A percentile compares a stretch with the other conserved stretches of the same genome.
Conservation (phyloP, 2,113 vertebrate species). For the Accipiter virgatus region DNA sequence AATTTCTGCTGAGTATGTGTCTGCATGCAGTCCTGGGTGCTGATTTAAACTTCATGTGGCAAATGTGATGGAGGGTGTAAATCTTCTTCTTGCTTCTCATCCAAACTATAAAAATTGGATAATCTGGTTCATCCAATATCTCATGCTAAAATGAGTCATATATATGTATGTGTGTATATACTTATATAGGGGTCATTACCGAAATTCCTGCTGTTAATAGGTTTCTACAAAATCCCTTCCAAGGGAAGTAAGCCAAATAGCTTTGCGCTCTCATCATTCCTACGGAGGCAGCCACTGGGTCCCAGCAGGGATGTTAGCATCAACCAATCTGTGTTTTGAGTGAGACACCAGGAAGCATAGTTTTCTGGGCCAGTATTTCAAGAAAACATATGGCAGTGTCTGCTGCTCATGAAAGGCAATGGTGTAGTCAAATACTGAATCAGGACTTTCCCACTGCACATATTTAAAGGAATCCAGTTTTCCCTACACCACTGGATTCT, state of each 20-base stretch:
- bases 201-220: neutral
- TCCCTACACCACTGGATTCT: neutral
- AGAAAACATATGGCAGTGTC: neutral
- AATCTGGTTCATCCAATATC: neutral
- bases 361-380: conserved; percentile 15
- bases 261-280: neutral
- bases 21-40: neutral
- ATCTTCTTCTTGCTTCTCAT: neutral
- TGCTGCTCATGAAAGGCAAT: neutral
- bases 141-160: neutral
- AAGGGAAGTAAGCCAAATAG: conserved; percentile 30
- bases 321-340: neutral
- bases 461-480: neutral
- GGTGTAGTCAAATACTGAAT: neutral
- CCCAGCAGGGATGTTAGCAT: conserved; percentile 9
- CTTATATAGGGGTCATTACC: neutral
- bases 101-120: neutral
- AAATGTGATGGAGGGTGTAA: neutral
- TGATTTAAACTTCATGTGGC: neutral
- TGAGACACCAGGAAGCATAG: neutral
- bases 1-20: neutral
- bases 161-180: neutral
- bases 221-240: neutral
- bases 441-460: neutral
- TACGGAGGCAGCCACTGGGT: neutral